Evolutionary conservation across 1,140 invertebrate genomes (phyloP), one percentile per base, ranked within the genome.

Genomic region (Drosophila repleta): DNA sequence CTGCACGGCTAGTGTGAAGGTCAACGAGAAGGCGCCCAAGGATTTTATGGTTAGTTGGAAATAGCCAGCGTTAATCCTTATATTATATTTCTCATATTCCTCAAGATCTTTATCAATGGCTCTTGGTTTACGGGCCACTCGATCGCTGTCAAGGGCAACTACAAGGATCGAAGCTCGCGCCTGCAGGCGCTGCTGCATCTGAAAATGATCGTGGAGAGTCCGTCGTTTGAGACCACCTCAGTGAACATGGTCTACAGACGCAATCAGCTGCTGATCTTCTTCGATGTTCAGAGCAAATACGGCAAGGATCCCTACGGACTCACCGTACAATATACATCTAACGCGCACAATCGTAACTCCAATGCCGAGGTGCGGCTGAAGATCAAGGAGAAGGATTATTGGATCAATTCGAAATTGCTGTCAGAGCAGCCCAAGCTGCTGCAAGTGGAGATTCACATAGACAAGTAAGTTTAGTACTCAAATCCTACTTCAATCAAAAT

Each of bases 121-220:
- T 93, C 94, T 0, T 96, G 96, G 96, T 96, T 97, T 80, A 96
- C 95, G 61, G 95, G 95, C 1, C 94, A 96, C 55, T 96, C 95
- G 41, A 92, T 95, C 24, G 94, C 94, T 4, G 92, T 94, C 0
- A 93, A 94, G 43, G 96, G 95, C 1, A 93, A 94, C 5, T 97
- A 96, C 76, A 93, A 94, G 52, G 96, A 96, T 82, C 93, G 93
- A 74, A 96, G 95, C 0, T 94, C 93, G 3, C 91, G 93, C 0
- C 92, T 93, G 6, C 88, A 94, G 55, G 93, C 93, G 0, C 94
- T 94, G 64, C 94, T 96, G 61, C 93, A 93, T 17, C 58, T 96
- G 0, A 96, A 96, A 80, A 79, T 96, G 10, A 83, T 95, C 0
- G 79, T 96, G 0, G 94, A 94, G 71, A 96, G 95, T 55, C 94